phyloP scores from a whole-genome alignment of 1,140 invertebrate genomes.

The Schlechtendalia chinensis region DNA sequence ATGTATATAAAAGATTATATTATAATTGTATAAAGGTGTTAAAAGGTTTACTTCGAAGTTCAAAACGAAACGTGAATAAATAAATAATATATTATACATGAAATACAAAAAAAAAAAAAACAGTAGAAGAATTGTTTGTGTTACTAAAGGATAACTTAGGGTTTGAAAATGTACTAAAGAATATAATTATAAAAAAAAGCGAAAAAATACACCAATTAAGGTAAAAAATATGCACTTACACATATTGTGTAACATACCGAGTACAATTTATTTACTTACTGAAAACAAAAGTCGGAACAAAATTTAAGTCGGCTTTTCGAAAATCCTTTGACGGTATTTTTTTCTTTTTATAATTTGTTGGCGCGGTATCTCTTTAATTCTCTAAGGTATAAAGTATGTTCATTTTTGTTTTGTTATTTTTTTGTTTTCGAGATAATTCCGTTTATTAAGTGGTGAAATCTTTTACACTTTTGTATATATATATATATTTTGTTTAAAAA shows the following conservation, averaged over 20 bases:
- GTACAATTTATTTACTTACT: too few relatives aligned
- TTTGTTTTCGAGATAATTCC: neutral
- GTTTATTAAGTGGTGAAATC: neutral
- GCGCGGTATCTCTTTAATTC: neutral
- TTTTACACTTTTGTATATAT: too few relatives aligned
- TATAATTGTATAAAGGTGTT: too few relatives aligned
- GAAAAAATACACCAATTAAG: neutral
- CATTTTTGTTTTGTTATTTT: neutral
- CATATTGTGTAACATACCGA: too few relatives aligned
- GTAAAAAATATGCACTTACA: neutral
- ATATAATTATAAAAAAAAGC: slow-evolving; percentile 1
- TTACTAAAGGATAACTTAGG: neutral
- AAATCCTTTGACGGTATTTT: neutral
- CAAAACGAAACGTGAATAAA: neutral
- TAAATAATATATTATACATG: neutral
- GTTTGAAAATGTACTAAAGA: neutral
- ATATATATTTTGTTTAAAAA: too few relatives aligned
- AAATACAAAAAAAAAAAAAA: neutral
- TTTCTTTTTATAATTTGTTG: neutral
- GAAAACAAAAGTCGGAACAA: neutral
- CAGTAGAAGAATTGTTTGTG: neutral
- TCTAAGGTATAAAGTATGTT: neutral
- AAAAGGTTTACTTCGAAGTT: neutral
- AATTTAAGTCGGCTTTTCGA: neutral
- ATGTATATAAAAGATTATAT: neutral